Evolutionary conservation across 2,888 invertebrate genomes (phyloP), one percentile per base, ranked within the genome.

Genomic region (Exocentrus adspersus): DNA sequence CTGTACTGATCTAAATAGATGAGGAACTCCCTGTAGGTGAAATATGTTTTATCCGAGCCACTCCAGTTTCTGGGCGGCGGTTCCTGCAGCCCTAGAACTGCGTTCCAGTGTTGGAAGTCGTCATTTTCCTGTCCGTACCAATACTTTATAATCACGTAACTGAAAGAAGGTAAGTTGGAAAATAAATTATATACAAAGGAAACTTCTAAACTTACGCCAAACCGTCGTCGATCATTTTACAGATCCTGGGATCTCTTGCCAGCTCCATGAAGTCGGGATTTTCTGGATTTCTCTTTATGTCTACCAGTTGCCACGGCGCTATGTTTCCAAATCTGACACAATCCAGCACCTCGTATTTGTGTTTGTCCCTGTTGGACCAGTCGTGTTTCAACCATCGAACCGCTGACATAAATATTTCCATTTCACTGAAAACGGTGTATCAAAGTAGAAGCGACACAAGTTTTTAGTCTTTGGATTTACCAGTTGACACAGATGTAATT

Each of bases 261-360:
- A 93, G 84, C 65, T 90, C 89, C 71, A 89, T 83, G 69, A 93
- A 88, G 75, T 92, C 91, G 0, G 87, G 87, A 75, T 90, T 90
- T 75, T 90, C 90, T 0, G 89, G 89, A 77, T 91, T 92, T 19
- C 91, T 85, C 71, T 90, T 90, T 48, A 93, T 88, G 66, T 92
- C 92, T 0, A 93, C 90, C 21, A 94, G 84, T 75, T 93, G 90
- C 90, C 92, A 92, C 0, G 93, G 91, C 0, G 91, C 90, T 74
- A 94, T 89, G 42, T 92, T 85, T 0, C 92, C 91, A 77, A 94
- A 94, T 21, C 93, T 86, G 0, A 94, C 87, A 77, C 91, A 91
- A 1, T 85, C 84, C 81, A 93, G 84, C 0, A 93, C 84, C 5
- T 89, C 87, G 0, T 87, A 81, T 17, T 89, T 84, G 65, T 85